These are phyloP conservation scores for Volucella bombylans DNA, from an alignment of 2,888 invertebrate species.

Conservation along the genomic window DNA sequence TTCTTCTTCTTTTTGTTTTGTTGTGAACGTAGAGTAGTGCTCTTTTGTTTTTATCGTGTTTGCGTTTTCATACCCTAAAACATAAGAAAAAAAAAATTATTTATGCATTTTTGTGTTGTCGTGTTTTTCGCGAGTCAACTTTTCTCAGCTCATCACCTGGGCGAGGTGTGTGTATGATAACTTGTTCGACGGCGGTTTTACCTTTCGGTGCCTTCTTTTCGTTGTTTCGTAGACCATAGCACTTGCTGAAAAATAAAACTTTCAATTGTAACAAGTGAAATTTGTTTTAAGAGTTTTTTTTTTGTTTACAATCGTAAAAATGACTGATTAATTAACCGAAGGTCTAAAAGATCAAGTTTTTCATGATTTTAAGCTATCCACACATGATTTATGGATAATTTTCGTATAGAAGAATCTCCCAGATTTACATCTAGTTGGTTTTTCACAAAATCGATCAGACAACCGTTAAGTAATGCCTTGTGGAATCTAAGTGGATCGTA, in stretches of 20 bases:
- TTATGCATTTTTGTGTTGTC: conserved; percentile 46
- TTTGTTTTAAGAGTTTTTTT: conserved; percentile 16
- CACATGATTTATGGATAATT: conserved; percentile 8
- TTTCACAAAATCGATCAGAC: conserved; percentile 14
- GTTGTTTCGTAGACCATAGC: conserved; percentile 24
- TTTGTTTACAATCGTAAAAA: conserved; percentile 25
- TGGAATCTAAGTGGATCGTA: conserved; percentile 58
- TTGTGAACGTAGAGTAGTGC: conserved; percentile 47
- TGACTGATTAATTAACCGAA: conserved; percentile 14
- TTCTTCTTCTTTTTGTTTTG: conserved; percentile 19
- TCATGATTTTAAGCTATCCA: conserved; percentile 33
- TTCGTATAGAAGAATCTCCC: conserved; percentile 10
- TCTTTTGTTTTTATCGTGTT: conserved; percentile 49
- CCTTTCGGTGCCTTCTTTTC: conserved; percentile 68
- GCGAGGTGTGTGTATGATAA: conserved; percentile 42
- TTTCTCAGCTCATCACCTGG: conserved; percentile 44
- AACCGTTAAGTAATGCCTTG: conserved; percentile 37
- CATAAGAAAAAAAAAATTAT: conserved; percentile 23
- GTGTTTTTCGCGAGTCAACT: conserved; percentile 60
- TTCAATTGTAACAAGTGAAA: conserved; percentile 71
- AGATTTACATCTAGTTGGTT: conserved; percentile 1
- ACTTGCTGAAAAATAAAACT: conserved; percentile 39
- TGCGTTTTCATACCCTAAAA: conserved; percentile 8
- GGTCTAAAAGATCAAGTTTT: conserved; percentile 6
- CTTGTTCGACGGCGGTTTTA: conserved; percentile 63